phyloP scores from a whole-genome alignment of 2,797 vertebrate genomes.

The Scarus forsteni region DNA sequence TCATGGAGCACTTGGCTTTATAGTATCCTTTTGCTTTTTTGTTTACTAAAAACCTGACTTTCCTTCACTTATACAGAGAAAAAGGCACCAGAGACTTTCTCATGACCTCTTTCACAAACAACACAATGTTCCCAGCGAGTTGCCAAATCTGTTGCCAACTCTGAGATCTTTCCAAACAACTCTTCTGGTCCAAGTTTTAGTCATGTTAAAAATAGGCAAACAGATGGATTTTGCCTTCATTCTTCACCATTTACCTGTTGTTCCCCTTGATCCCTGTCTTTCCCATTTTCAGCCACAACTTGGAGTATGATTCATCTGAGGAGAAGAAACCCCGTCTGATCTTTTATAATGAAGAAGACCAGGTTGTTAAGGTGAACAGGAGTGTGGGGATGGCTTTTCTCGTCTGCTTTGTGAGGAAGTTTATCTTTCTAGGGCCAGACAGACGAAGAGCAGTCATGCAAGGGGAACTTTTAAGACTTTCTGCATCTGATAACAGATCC shows the following conservation, averaged over 20 bases:
- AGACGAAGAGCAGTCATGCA: conserved; percentile 17
- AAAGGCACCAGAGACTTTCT: conserved; percentile 40
- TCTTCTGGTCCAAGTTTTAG: conserved; percentile 16
- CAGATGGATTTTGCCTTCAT: conserved; percentile 25
- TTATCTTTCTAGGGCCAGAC: conserved; percentile 22
- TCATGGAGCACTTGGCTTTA: conserved; percentile 86
- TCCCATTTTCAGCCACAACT: conserved; percentile 83
- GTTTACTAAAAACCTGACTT: conserved; percentile 23
- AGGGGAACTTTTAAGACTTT: conserved; percentile 21
- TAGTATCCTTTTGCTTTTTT: conserved; percentile 86
- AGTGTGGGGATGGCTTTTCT: conserved; percentile 5
- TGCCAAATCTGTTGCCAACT: conserved; percentile 44
- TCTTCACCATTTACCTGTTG: conserved; percentile 38
- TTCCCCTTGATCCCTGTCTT: conserved; percentile 75
- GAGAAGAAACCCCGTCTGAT: conserved; percentile 85
- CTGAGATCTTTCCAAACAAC: conserved; percentile 37
- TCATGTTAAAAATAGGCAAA: conserved; percentile 32
- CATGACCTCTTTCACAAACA: conserved; percentile 45
- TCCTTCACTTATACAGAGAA: not conserved
- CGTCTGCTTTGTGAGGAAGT: not conserved
- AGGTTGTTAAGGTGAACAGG: conserved; percentile 84
- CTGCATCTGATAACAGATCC: conserved; percentile 43
- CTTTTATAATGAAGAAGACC: conserved; percentile 84
- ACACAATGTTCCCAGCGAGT: conserved; percentile 20
- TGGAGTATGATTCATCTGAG: conserved; percentile 86